phyloP scores from a whole-genome alignment of 1,140 invertebrate genomes.

The Magallana ariakensis region DNA sequence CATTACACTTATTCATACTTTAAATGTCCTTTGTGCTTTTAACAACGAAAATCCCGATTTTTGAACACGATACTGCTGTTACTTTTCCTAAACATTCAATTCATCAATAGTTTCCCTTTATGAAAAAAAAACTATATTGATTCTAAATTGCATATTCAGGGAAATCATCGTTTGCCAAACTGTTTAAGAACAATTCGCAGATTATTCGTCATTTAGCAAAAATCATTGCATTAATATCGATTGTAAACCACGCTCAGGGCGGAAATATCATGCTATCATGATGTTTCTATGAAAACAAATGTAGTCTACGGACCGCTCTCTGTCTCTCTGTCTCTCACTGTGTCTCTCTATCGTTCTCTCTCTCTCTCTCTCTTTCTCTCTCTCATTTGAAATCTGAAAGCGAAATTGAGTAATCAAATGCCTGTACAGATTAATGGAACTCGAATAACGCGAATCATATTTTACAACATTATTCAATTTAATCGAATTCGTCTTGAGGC shows the following conservation, averaged over 20 bases:
- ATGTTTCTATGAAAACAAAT: neutral
- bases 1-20: too few relatives aligned
- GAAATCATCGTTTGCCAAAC: slow-evolving; percentile 21
- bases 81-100: too few relatives aligned
- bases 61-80: too few relatives aligned
- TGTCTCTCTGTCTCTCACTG: neutral
- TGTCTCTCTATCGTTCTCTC: too few relatives aligned
- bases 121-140: neutral
- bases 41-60: too few relatives aligned
- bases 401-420: too few relatives aligned
- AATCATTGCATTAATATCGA: slow-evolving; percentile 22
- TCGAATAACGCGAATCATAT: too few relatives aligned
- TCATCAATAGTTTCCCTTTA: neutral
- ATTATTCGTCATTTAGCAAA: neutral
- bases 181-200: neutral
- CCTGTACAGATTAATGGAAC: too few relatives aligned
- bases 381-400: neutral
- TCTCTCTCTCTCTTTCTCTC: neutral
- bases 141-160: neutral
- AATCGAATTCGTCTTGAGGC: too few relatives aligned
- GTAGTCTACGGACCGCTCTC: too few relatives aligned
- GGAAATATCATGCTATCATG: neutral
- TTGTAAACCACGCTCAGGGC: neutral
- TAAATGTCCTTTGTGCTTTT: too few relatives aligned
- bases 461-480: too few relatives aligned